Percentiles rank a stretch among this genome's conserved stretches.
Conservation (phyloP, 35 echinoderm and acorn worm genomes). For the Hemicentrotus pulcherrimus region DNA sequence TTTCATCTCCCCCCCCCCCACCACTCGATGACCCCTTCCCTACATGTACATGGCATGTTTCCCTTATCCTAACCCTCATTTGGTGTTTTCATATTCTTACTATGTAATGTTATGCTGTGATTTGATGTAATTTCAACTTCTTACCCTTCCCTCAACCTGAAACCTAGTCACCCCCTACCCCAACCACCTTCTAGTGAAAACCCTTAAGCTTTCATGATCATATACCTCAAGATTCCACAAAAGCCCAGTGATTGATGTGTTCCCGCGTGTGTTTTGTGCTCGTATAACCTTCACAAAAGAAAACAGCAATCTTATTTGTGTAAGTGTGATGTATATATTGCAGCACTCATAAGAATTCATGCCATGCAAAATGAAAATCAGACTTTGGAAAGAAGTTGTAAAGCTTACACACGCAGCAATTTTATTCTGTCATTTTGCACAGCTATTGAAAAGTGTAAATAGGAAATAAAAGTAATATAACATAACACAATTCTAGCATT, state of each 20-base stretch:
- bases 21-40: neutral
- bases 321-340: neutral
- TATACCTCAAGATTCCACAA: slow-evolving; percentile 1
- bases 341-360: neutral
- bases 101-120: neutral
- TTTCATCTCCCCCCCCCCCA: neutral
- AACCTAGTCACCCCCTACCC: neutral
- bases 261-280: neutral
- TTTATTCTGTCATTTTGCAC: neutral
- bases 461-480: neutral
- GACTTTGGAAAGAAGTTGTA: neutral
- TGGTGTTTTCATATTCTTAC: neutral
- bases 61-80: neutral
- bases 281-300: neutral
- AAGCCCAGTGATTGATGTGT: neutral
- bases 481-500: neutral
- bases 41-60: neutral
- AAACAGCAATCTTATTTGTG: neutral
- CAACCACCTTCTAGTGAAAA: neutral
- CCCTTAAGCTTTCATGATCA: neutral
- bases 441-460: neutral
- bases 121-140: neutral
- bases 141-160: neutral
- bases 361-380: neutral
- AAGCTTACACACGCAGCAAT: neutral